Evolutionary conservation across 2,888 invertebrate genomes (phyloP).

Genomic region (Aproaerema taeniolella): DNA sequence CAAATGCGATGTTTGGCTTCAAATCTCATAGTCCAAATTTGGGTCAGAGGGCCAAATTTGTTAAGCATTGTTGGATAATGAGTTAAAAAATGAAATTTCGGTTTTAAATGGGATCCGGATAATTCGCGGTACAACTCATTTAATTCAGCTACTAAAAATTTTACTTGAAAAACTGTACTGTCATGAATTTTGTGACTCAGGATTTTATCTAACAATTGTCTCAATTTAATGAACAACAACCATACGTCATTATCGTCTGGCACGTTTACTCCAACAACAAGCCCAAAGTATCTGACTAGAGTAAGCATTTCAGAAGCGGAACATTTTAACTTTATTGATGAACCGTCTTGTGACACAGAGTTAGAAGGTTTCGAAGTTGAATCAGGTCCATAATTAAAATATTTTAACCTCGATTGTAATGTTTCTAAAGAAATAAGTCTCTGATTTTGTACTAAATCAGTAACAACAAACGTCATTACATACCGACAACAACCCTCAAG

Average conservation of each 20-base stretch:
- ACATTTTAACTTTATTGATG: constrained; percentile 2
- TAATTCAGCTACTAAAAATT: too few species aligned
- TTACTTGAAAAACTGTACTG: constrained; percentile 12
- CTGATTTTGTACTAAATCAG: neutral
- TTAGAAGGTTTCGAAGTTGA: constrained; percentile 1
- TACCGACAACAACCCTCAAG: constrained; percentile 13
- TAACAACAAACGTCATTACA: constrained; percentile 11
- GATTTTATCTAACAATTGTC: too few species aligned
- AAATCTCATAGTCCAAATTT: too few species aligned
- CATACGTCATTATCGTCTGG: constrained; percentile 17
- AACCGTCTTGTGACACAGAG: neutral
- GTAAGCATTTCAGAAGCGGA: too few species aligned
- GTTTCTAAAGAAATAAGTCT: neutral
- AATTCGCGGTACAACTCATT: too few species aligned
- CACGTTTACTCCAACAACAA: constrained; percentile 18
- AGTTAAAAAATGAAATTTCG: too few species aligned
- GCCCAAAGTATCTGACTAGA: constrained; percentile 19
- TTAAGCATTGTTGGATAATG: too few species aligned
- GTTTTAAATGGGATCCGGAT: too few species aligned
- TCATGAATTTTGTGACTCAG: constrained; percentile 9
- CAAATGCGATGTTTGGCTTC: too few species aligned
- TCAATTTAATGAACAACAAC: too few species aligned
- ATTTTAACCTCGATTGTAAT: neutral
- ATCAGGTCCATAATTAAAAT: constrained; percentile 2
- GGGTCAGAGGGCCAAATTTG: too few species aligned